Base-by-base conservation (phyloP, 2,888 invertebrate species). In the Iphiclides podalirius region DNA sequence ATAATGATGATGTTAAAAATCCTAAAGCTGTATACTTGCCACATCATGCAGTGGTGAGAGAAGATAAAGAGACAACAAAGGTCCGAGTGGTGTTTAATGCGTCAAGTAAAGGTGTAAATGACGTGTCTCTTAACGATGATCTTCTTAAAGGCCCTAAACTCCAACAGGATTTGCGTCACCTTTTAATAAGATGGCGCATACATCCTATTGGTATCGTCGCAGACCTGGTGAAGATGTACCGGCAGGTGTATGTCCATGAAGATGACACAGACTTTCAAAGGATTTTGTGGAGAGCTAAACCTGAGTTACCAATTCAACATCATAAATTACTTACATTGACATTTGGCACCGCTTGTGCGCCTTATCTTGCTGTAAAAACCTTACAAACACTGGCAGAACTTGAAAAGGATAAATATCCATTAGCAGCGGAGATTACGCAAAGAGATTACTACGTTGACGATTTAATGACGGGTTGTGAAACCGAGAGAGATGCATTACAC, bases 211-310 rank as follows among this genome's bases (percentile, higher is more conserved):
- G 35, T 7, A 47, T 60, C 6, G 16, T 44, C 2, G 53, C 54
- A 1, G 57, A 56, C 17, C 13, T 57, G 4, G 28, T 52, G 6
- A 42, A 57, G 28, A 60, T 60, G 55, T 60, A 58, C 26, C 35
- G 60, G 1, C 41, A 44, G 34, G 40, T 58, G 1, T 31, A 13
- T 1, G 51, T 58, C 1, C 1, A 33, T 33, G 37, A 52, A n/a
- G 35, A 54, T 11, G 48, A 58, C 15, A 47, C 48, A 4, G 12
- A 43, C 12, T 57, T 34, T 38, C 57, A 56, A 26, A 42, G 53
- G 36, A 59, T 61, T 7, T 8, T 60, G 4, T 59, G 60, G 59
- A 49, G 57, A 50, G 6, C 8, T 17, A 17, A 36, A 28, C 20
- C 47, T 1, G 9, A 41, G 12, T 23, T 46, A n/a, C 34, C 52